These are phyloP conservation scores for Nymphalis polychloros DNA, from an alignment of 2,888 invertebrate species.

Conservation along the genomic window DNA sequence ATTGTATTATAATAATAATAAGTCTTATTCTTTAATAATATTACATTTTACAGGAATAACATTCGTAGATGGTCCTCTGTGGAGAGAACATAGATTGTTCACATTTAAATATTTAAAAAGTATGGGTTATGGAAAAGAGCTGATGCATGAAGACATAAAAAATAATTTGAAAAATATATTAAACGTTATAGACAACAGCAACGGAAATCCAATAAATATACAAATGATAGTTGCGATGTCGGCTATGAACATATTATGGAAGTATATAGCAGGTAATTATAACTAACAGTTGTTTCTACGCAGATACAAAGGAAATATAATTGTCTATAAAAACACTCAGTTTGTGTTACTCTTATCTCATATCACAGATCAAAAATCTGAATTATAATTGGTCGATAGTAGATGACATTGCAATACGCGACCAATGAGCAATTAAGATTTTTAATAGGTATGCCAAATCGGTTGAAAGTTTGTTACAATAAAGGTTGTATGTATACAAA, in stretches of 20 bases:
- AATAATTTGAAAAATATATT: conserved; percentile 81
- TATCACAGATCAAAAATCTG: no score
- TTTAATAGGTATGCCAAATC: no score
- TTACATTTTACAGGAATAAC: conserved; percentile 80
- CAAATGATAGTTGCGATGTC: conserved; percentile 81
- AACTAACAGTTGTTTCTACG: neutral
- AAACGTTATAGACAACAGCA: conserved; percentile 58
- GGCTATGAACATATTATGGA: conserved; percentile 86
- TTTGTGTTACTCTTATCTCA: no score
- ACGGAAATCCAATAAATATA: conserved; percentile 67
- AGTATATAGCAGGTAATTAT: conserved; percentile 83
- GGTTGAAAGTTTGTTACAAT: no score
- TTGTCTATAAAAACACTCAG: no score
- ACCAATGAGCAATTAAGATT: no score
- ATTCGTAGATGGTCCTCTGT: conserved; percentile 85
- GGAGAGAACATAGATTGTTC: conserved; percentile 86
- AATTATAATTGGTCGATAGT: no score
- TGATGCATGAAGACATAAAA: conserved; percentile 83
- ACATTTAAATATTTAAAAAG: conserved; percentile 84
- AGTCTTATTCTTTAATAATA: no score
- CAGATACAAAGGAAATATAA: no score
- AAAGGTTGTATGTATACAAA: no score
- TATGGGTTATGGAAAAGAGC: conserved; percentile 83
- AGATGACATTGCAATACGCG: no score
- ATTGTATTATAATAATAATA: no score